These are phyloP conservation scores for Tribolium madens DNA, from an alignment of 1,140 invertebrate species.

Conservation along the genomic window DNA sequence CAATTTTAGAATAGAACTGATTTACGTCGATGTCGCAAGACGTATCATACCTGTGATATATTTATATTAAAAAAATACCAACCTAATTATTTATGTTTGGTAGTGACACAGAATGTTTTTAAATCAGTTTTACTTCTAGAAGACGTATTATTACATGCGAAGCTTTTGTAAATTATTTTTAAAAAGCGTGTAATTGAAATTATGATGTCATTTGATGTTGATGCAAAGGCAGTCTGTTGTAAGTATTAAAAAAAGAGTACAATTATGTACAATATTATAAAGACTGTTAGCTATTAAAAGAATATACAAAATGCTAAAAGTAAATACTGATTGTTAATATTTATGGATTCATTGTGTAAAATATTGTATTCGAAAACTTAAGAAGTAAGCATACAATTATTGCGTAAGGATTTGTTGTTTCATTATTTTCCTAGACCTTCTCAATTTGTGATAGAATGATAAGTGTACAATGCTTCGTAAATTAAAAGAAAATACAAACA, in stretches of 20 bases:
- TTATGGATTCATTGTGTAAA: slow-evolving; percentile 25
- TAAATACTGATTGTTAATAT: slow-evolving; percentile 48
- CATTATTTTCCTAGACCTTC: neutral
- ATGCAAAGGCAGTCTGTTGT: slow-evolving; percentile 41
- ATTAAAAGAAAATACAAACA: too few species aligned
- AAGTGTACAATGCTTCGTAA: too few species aligned
- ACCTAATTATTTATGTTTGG: neutral
- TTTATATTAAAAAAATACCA: neutral
- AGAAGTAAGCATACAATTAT: neutral
- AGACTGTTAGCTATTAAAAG: slow-evolving; percentile 51
- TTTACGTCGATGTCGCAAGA: slow-evolving; percentile 3
- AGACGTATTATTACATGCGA: slow-evolving; percentile 23
- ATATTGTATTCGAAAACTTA: slow-evolving; percentile 26
- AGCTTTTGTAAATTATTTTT: slow-evolving; percentile 27
- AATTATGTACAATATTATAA: slow-evolving; percentile 51
- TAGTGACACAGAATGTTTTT: slow-evolving; percentile 24
- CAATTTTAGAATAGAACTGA: slow-evolving; percentile 33
- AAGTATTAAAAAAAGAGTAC: slow-evolving; percentile 40
- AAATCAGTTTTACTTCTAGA: slow-evolving; percentile 38
- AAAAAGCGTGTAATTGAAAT: slow-evolving; percentile 3
- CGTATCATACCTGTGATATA: slow-evolving; percentile 29
- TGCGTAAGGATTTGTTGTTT: neutral
- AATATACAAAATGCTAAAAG: slow-evolving; percentile 37
- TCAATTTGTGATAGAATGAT: too few species aligned
- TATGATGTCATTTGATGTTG: slow-evolving; percentile 33